Conservation (phyloP, 2,113 vertebrate species). For the Zosterops japonicus region DNA sequence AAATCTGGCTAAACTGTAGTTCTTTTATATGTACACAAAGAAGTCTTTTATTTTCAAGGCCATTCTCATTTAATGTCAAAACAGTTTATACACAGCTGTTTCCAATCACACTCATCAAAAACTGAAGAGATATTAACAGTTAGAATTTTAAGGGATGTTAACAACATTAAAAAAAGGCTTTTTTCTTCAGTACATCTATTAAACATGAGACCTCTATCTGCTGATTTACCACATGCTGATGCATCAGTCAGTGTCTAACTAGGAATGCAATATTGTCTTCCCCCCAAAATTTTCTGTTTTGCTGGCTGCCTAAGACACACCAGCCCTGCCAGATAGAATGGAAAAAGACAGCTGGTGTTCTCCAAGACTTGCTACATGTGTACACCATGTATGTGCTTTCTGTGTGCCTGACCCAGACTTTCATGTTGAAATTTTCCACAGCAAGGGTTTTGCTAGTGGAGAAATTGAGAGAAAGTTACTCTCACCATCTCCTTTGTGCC, state of each 20-base stretch:
- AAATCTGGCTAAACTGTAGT: background rate
- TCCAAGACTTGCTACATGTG: rapidly evolving
- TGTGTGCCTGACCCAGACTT: background rate
- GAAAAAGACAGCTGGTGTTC: background rate
- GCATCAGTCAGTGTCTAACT: background rate
- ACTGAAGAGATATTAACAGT: background rate
- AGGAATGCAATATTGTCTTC: background rate
- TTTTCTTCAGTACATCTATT: background rate
- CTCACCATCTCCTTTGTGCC: background rate
- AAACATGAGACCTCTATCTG: background rate
- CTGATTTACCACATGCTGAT: background rate
- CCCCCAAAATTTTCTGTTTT: rapidly evolving
- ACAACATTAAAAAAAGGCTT: background rate
- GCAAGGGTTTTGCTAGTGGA: background rate
- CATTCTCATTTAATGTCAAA: background rate
- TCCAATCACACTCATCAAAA: background rate
- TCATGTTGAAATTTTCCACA: background rate
- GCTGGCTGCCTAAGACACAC: background rate
- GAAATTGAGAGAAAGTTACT: background rate
- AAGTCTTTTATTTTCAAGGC: background rate
- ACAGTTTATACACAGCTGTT: background rate
- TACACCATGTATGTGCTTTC: background rate
- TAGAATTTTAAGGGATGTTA: background rate
- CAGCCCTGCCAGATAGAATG: background rate
- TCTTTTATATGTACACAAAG: background rate